These are phyloP conservation scores for Catharus ustulatus DNA, from an alignment of 2,797 vertebrate species.

Conservation along the genomic window DNA sequence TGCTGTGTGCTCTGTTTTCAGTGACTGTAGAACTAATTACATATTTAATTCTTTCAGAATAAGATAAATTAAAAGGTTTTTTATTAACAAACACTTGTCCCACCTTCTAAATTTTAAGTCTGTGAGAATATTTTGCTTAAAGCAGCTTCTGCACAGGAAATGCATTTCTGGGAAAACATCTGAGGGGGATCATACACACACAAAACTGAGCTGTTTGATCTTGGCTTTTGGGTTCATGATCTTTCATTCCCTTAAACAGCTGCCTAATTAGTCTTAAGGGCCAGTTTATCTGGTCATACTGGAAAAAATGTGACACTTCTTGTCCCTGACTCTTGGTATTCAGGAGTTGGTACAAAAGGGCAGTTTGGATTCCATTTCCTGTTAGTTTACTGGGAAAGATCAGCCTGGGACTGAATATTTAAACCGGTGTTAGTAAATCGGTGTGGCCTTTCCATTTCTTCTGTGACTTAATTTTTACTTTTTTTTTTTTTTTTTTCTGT, in stretches of 20 bases:
- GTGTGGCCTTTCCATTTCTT: background rate
- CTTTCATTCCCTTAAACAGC: background rate
- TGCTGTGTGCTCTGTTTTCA: background rate
- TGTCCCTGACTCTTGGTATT: background rate
- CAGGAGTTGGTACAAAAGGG: background rate
- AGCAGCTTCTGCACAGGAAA: background rate
- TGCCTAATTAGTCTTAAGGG: background rate
- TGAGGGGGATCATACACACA: background rate
- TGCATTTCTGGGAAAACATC: background rate
- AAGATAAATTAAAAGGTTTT: background rate
- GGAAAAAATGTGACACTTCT: background rate
- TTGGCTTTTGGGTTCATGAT: background rate
- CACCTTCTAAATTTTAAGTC: background rate
- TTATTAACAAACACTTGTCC: background rate
- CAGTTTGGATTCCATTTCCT: background rate
- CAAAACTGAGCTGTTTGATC: background rate
- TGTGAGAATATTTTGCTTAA: background rate
- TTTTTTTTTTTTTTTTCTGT: background rate
- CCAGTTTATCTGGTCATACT: background rate
- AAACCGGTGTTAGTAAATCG: background rate
- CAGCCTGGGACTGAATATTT: background rate
- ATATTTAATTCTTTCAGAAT: background rate
- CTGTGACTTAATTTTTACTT: background rate
- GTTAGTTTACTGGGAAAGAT: background rate
- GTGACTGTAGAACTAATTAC: background rate